Evolutionary conservation across 2,113 vertebrate genomes (phyloP).

Genomic region (Vombatus ursinus): DNA sequence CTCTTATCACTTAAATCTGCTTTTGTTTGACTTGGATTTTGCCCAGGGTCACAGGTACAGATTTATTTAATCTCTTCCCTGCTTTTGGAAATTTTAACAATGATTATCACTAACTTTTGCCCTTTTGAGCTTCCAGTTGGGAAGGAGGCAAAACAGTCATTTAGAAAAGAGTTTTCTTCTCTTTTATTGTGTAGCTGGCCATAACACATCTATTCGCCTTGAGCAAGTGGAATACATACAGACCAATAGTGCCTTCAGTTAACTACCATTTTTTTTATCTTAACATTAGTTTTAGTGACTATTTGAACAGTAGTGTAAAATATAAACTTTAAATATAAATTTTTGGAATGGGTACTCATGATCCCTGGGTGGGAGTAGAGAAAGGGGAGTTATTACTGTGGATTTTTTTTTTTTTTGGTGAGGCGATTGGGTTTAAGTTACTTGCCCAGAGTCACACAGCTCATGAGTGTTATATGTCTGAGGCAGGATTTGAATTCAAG

Average conservation of each 20-base stretch:
- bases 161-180: no score
- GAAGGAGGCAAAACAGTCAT: no score
- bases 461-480: no score
- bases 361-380: not conserved
- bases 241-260: not conserved
- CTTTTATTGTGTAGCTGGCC: not conserved
- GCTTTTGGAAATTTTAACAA: not conserved
- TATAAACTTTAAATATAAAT: not conserved
- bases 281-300: not conserved
- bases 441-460: no score
- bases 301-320: not conserved
- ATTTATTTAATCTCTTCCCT: not conserved
- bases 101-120: not conserved
- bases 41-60: not conserved
- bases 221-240: not conserved
- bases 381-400: not conserved
- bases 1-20: not conserved
- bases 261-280: not conserved
- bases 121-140: not conserved
- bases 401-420: no score
- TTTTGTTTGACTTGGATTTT: not conserved
- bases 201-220: not conserved
- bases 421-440: no score
- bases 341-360: not conserved
- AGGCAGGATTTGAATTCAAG: no score